phyloP scores from a whole-genome alignment of 2,888 invertebrate genomes.

The Sesia apiformis region DNA sequence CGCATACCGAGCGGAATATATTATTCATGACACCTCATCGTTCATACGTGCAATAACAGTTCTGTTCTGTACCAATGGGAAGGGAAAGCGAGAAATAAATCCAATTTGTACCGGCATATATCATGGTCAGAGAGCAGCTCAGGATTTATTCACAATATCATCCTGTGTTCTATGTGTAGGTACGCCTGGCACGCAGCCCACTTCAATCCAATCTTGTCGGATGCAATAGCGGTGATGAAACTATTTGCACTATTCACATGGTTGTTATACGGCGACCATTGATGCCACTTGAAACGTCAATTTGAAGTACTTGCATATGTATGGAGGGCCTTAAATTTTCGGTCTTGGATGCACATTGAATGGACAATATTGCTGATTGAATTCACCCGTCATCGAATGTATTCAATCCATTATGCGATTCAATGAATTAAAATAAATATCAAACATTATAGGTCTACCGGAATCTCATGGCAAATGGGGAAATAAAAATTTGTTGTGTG shows the following conservation, averaged over 20 bases:
- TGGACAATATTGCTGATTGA: too few species aligned
- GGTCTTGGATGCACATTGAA: too few species aligned
- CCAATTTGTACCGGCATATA: conserved; percentile 68
- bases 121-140: conserved; percentile 56
- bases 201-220: conserved; percentile 39
- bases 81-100: conserved; percentile 61
- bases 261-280: background rate
- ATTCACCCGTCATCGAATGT: too few species aligned
- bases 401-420: too few species aligned
- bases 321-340: background rate
- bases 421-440: too few species aligned
- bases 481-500: too few species aligned
- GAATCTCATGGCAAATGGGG: too few species aligned
- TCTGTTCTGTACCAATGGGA: conserved; percentile 52
- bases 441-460: too few species aligned
- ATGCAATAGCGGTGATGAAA: conserved; percentile 21
- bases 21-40: conserved; percentile 64
- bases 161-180: conserved; percentile 9
- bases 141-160: conserved; percentile 61
- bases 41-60: conserved; percentile 65
- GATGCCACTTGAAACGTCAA: background rate
- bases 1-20: conserved; percentile 48
- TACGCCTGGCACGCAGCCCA: conserved; percentile 30
- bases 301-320: background rate
- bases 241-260: conserved; percentile 13